Percentiles rank a stretch among this genome's conserved stretches.
These are phyloP conservation scores for Phania funesta DNA, from an alignment of 2,888 invertebrate genomes.

Conservation along the genomic window DNA sequence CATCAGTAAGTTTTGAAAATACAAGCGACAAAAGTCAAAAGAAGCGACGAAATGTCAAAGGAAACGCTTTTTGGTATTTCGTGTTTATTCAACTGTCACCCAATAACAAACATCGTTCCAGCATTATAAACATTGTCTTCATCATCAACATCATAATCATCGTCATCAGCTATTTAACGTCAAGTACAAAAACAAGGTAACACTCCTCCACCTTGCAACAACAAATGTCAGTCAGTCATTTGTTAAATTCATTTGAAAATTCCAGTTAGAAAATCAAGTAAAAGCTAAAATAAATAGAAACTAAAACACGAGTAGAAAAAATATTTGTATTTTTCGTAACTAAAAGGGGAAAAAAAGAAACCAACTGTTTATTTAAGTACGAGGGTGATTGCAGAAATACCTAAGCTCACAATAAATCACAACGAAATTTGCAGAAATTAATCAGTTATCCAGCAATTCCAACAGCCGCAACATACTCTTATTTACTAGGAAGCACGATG, in stretches of 20 bases:
- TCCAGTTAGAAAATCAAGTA: not conserved
- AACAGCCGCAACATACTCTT: too few species aligned
- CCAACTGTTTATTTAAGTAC: not conserved
- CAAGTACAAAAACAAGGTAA: not conserved
- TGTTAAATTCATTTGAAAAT: constrained; percentile 38
- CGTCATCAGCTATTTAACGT: not conserved
- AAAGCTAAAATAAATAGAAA: constrained; percentile 32
- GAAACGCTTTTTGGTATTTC: constrained; percentile 58
- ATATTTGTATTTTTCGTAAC: not conserved
- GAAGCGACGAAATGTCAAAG: constrained; percentile 30
- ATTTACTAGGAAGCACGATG: too few species aligned
- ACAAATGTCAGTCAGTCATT: not conserved
- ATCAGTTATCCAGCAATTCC: too few species aligned
- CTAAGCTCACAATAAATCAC: too few species aligned
- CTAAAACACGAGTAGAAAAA: not conserved
- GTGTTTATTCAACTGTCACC: constrained; percentile 66
- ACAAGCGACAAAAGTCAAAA: not conserved
- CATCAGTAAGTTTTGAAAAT: constrained; percentile 26
- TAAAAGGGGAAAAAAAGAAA: not conserved
- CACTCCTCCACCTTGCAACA: not conserved
- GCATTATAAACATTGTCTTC: not conserved
- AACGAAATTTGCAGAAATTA: too few species aligned
- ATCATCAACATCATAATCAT: constrained; percentile 1
- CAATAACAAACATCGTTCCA: constrained; percentile 56
- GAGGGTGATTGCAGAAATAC: not conserved